Evolutionary conservation across 2,888 invertebrate genomes (phyloP), one percentile per base, ranked within the genome.

Genomic region (Halictus quadricinctus): DNA sequence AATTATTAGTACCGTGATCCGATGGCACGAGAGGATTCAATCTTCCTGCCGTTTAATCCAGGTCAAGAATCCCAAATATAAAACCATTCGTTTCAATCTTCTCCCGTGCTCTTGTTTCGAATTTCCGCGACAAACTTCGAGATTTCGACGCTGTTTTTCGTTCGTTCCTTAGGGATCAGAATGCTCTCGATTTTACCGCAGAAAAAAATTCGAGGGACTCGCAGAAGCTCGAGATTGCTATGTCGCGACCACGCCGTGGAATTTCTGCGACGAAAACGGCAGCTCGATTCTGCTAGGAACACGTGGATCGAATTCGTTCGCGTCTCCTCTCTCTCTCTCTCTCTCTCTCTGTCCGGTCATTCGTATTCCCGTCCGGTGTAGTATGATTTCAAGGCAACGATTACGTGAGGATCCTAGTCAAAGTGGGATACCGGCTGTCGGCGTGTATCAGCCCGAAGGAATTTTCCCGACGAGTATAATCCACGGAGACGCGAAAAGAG

Each of bases 351-450:
- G 54, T 0, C 58, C 36, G 36, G 12, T 72, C 78, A 60, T 86
- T 86, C 78, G 76, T 80, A 87, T 87, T 80, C 78, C 21, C 66
- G n/a, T 15, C 21, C 25, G 72, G 43, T 36, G 21, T 13, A 36
- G 60, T 41, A 60, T 21, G 66, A 76, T 84, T 87, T 87, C 72
- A 81, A 86, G 73, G 66, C 36, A 76, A 86, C 77, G 78, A 83
- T 83, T 75, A 80, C 70, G 54, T 72, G 77, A 80, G 70, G 70
- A 79, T 70, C 75, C 78, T 70, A 25, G 36, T 43, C 29, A 43
- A 48, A 70, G 75, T 66, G 64, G 64, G 48, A 64, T 64, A 43
- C 72, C 64, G 36, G 25, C 58, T 43, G 58, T 50, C 48, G 46
- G 21, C 54, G 13, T 75, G 80, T 36, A 36, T 75, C 50, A 72